Base-by-base conservation (phyloP, 2,888 invertebrate genomes). In the Desoria tigrina region DNA sequence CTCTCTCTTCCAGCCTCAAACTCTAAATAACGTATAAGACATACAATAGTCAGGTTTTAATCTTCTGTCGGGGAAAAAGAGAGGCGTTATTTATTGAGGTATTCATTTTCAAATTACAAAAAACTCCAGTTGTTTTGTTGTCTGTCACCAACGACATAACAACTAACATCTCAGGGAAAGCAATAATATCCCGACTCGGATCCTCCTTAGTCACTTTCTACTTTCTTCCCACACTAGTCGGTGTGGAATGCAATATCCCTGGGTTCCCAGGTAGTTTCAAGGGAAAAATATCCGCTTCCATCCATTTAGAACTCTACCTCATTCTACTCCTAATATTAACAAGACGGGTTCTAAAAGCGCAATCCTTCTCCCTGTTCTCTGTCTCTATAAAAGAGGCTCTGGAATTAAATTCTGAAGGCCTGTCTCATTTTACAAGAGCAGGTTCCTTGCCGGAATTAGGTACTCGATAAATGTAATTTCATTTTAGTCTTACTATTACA, bases 381-480 rank as follows among this genome's bases (percentile, higher is more conserved):
- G 9, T 42, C 23, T 57, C 24, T 2, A 26, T 27, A 55, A 32
- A 28, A 57, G 32, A 39, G 57, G 6, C 42, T 24, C 23, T 39
- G 42, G 42, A 57, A 26, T 57, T 57, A 57, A 24, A 51, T 51
- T 32, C 18, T 4, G 23, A 28, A 58, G 58, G 58, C 21, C 57
- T 58, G 58, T 42, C 45, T 58, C 58, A 45, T 58, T 58, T 58
- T 58, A 58, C 58, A 58, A 45, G 4, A 27, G 24, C 6, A 42
- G 42, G 24, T 45, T 54, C 24, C n/a, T 58, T 58, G 2, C 24
- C 18, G 58, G 58, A 58, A 58, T 58, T 58, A 58, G 16, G 18
- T 60, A 69, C 63, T 69, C 66, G 69, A 65, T 66, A 66, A 69
- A 69, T 57, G 66, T 69, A 69, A 69, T 69, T 69, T 69, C 61